Evolutionary conservation across 35 echinoderm and acorn worm genomes (phyloP), one percentile per base, ranked within the genome.

Genomic region (Chiridota heheva): DNA sequence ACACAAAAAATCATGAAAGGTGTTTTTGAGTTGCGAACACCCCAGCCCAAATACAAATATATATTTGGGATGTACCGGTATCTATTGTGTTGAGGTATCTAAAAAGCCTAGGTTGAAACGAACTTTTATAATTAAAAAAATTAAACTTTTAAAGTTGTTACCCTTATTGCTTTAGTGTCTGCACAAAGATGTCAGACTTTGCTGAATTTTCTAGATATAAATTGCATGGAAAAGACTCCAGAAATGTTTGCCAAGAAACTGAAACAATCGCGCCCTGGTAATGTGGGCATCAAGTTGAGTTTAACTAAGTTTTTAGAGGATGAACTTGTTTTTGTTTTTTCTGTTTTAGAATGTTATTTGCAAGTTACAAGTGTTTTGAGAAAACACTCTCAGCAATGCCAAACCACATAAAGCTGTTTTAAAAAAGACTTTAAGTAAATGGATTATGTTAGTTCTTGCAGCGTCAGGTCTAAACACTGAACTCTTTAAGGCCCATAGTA

Each of bases 251-350:
- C n/a, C n/a, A n/a, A n/a, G n/a, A n/a, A n/a, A n/a, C n/a, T n/a
- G n/a, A n/a, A n/a, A n/a, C n/a, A n/a, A n/a, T n/a, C n/a, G n/a
- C n/a, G n/a, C n/a, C 68, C 68, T 1, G 32, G 68, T 42, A 72
- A 72, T 1, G 33, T 43, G 35, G 68, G 40, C 32, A 18, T 44
- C 35, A 72, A 72, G 3, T 7, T 72, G 40, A 16, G 31, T 16
- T 70, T 70, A 38, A 38, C 67, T 35, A 70, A 70, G 67, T 70
- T 38, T 70, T 29, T 13, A 13, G 41, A 70, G 18, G 67, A 72
- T 72, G 4, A 72, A 72, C 41, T 72, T 40, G 25, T 72, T 40
- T 72, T 35, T 72, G 68, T 72, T 72, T 72, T 2, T 72, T 72
- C 68, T 72, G 68, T 41, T 42, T 42, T 70, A 16, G 67, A 37